A percentile compares a stretch with the other conserved stretches of the same genome.
phyloP scores from a whole-genome alignment of 2,797 vertebrate genomes.

The Acipenser transmontanus region DNA sequence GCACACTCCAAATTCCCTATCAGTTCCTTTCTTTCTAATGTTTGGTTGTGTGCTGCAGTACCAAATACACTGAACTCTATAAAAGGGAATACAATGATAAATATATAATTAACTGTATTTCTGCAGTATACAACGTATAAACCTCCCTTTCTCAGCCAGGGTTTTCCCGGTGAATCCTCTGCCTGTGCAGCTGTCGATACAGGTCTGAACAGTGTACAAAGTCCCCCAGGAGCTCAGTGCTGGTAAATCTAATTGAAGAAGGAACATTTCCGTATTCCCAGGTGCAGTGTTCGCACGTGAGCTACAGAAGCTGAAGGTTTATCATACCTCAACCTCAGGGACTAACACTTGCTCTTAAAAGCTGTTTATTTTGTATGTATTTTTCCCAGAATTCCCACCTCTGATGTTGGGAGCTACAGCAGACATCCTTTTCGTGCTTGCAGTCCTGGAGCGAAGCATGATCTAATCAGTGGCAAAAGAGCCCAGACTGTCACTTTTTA shows the following conservation, averaged over 20 bases:
- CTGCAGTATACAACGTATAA: too few species aligned
- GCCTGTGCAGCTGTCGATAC: not conserved
- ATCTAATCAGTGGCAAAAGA: constrained; percentile 11
- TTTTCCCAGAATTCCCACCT: not conserved
- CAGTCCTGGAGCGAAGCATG: not conserved
- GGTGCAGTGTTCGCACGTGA: too few species aligned
- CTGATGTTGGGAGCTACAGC: not conserved
- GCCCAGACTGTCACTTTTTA: not conserved
- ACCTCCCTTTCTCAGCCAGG: too few species aligned
- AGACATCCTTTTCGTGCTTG: too few species aligned
- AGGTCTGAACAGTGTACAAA: not conserved
- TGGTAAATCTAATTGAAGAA: not conserved
- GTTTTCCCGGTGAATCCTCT: too few species aligned
- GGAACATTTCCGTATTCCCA: not conserved
- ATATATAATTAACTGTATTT: too few species aligned
- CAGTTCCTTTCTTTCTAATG: too few species aligned
- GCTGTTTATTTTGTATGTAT: not conserved
- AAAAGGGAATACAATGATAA: too few species aligned
- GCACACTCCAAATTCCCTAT: too few species aligned
- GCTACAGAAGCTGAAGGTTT: too few species aligned
- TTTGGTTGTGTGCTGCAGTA: too few species aligned
- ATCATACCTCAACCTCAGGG: not conserved
- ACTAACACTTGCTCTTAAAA: not conserved
- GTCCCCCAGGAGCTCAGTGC: not conserved
- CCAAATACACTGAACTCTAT: too few species aligned